phyloP scores from a whole-genome alignment of 2,888 invertebrate species.

The Xylota segnis region DNA sequence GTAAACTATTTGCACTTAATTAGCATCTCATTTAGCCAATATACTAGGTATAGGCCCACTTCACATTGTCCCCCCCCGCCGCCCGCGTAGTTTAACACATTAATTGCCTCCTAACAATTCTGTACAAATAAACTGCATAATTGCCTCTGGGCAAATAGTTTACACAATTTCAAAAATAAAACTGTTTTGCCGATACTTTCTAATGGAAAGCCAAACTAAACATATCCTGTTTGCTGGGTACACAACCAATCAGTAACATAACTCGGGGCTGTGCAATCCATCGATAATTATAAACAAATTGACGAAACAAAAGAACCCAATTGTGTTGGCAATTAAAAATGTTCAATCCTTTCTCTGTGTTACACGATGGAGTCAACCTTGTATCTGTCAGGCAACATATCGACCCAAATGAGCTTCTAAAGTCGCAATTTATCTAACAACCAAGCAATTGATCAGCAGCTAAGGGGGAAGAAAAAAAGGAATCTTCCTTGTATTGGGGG shows the following conservation, averaged over 20 bases:
- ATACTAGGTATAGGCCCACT: no score
- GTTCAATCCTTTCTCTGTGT: background rate
- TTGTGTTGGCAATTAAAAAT: slow-evolving; percentile 19
- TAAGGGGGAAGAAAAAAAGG: slow-evolving; percentile 3
- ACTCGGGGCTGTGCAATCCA: background rate
- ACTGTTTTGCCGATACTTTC: background rate
- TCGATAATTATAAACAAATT: slow-evolving; percentile 32
- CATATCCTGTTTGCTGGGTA: background rate
- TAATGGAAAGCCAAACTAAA: slow-evolving; percentile 21
- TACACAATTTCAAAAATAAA: no score
- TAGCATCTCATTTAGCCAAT: no score
- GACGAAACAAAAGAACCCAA: slow-evolving; percentile 4
- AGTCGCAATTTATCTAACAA: slow-evolving; percentile 37
- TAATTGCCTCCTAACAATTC: no score
- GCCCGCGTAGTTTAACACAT: no score
- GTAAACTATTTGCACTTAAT: no score
- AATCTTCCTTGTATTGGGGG: slow-evolving; percentile 6
- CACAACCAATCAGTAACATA: slow-evolving; percentile 20
- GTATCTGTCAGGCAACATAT: background rate
- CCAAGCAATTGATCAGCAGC: slow-evolving; percentile 60
- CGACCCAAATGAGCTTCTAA: background rate
- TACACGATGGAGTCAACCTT: background rate
- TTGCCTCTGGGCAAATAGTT: no score
- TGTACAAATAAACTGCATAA: no score
- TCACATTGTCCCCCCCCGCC: no score